Base-by-base conservation (phyloP, 1,140 invertebrate species). In the Drosophila watanabei region DNA sequence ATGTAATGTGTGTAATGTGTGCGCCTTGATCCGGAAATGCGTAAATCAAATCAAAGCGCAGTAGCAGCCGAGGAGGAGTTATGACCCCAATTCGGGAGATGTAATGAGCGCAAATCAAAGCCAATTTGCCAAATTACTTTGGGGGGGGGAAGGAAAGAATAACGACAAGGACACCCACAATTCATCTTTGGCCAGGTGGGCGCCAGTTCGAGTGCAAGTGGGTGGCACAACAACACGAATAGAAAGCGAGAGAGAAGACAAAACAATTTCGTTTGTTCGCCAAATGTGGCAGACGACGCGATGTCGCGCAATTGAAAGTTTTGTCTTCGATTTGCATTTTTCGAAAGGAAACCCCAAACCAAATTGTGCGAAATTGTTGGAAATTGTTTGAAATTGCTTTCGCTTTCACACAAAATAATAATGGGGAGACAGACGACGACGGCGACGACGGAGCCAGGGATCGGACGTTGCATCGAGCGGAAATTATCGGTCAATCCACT, bases 401-500 rank as follows among this genome's bases (percentile, higher is more conserved):
- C 86, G 86, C 86, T 85, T 80, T 80, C 68, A 58, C 57, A 79
- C 37, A 51, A 62, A 59, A 51, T 61, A 79, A 70, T 78, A 61
- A 56, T 56, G 75, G 75, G 37, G 43, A 43, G 62, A 18, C 48
- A 37, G n/a, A 18, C 39, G 18, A 30, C 24, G 24, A 18, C 39
- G 18, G 20, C 24, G 24, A 24, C 41, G n/a, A 0, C 32, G 54
- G 39, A 28, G 54, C 64, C 54, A 57, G 58, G 58, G 72, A 71
- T 88, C 69, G 85, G 62, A 89, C 85, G 60, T 65, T 88, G 85
- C 73, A 85, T 90, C 76, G 81, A 76, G 60, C 62, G 62, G 32
- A 81, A 89, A 89, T 89, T 90, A 89, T 89, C 86, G 86, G 85
- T 85, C 84, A 89, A 43, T 89, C 85, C 85, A 85, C 85, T 69